Conservation (phyloP, 1,140 invertebrate species). For the Helicorthomorpha holstii region DNA sequence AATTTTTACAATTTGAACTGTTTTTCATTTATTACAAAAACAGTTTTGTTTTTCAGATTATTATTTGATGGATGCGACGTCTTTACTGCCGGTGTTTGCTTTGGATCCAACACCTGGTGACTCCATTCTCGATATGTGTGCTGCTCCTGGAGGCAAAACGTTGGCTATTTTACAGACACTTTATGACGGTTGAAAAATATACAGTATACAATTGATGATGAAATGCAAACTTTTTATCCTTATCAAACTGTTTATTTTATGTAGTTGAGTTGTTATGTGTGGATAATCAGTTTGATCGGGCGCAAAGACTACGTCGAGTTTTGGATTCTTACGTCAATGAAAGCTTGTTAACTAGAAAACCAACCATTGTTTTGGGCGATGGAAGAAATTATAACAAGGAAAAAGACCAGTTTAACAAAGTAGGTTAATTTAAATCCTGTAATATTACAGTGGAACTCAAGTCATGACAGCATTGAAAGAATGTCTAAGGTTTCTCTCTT, state of each 20-base stretch:
- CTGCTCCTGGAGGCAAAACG: slow-evolving; percentile 89
- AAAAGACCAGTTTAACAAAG: slow-evolving; percentile 29
- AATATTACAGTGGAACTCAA: too few species aligned
- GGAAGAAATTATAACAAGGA: slow-evolving; percentile 27
- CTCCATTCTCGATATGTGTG: slow-evolving; percentile 78
- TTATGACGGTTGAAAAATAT: slow-evolving; percentile 33
- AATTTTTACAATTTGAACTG: too few species aligned
- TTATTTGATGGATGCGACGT: slow-evolving; percentile 69
- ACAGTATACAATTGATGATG: too few species aligned
- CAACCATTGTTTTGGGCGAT: background rate
- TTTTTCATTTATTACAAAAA: too few species aligned
- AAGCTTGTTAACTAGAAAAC: background rate
- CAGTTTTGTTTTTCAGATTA: slow-evolving; percentile 40
- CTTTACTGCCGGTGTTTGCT: slow-evolving; percentile 74
- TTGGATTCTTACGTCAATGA: slow-evolving; percentile 46
- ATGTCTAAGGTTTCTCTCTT: too few species aligned
- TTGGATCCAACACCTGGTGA: slow-evolving; percentile 62
- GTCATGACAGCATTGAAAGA: too few species aligned
- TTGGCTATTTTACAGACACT: slow-evolving; percentile 72
- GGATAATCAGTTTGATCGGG: slow-evolving; percentile 47
- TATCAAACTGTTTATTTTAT: slow-evolving; percentile 13
- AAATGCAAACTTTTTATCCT: too few species aligned
- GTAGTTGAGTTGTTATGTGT: slow-evolving; percentile 51
- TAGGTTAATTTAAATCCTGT: too few species aligned
- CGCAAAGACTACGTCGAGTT: slow-evolving; percentile 40